Evolutionary conservation across 2,888 invertebrate species (phyloP).

Genomic region (Ctena decussata): DNA sequence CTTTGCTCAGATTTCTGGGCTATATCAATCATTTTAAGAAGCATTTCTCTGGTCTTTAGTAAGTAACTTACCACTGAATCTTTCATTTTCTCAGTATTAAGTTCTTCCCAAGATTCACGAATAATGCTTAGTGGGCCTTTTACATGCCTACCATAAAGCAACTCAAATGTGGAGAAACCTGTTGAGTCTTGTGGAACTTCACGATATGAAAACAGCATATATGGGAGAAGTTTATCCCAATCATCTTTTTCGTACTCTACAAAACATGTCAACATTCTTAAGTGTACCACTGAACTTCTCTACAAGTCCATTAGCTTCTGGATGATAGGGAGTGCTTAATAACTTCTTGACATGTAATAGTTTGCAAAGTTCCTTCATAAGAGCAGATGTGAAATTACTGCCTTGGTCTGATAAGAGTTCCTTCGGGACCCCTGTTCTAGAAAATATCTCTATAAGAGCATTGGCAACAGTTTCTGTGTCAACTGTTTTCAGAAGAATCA

Average conservation of each 20-base stretch:
- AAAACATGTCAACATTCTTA: constrained; percentile 12
- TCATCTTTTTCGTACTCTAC: neutral
- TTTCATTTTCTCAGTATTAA: neutral
- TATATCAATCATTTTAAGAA: neutral
- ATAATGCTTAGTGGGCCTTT: constrained; percentile 29
- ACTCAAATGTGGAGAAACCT: constrained; percentile 43
- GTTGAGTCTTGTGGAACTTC: constrained; percentile 42
- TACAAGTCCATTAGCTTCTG: constrained; percentile 9
- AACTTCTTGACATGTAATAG: neutral
- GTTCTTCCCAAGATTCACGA: constrained; percentile 30
- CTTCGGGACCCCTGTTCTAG: constrained; percentile 4
- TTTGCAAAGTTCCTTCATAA: constrained; percentile 13
- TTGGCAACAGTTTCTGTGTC: constrained; percentile 8
- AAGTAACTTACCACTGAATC: constrained; percentile 32
- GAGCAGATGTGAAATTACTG: constrained; percentile 9
- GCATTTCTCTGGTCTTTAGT: neutral
- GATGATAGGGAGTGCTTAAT: constrained; percentile 14
- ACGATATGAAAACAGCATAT: constrained; percentile 26
- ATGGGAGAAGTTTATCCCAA: neutral
- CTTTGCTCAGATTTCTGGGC: neutral
- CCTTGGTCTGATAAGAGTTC: constrained; percentile 9
- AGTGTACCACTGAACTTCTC: constrained; percentile 14
- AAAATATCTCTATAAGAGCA: constrained; percentile 4
- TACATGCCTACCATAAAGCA: constrained; percentile 25
- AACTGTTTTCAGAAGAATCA: neutral